Evolutionary conservation across 2,888 invertebrate species (phyloP).

Genomic region (Aradus depressus): DNA sequence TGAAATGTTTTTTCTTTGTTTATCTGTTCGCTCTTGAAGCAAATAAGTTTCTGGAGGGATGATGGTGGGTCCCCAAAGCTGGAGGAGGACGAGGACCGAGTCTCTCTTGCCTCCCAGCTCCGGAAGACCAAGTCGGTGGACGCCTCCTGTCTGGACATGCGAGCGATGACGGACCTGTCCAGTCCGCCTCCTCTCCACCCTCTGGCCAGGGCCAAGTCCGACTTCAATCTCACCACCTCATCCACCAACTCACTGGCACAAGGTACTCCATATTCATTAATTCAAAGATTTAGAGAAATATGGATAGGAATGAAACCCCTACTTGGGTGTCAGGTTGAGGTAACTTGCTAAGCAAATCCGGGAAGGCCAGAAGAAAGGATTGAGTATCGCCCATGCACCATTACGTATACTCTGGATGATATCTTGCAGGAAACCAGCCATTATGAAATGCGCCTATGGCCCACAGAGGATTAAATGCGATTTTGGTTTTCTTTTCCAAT

Average conservation of each 20-base stretch:
- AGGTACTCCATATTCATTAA: no score
- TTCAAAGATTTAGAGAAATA: no score
- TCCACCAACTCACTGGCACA: slow-evolving; percentile 52
- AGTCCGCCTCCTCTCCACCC: slow-evolving; percentile 39
- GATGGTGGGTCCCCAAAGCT: slow-evolving; percentile 48
- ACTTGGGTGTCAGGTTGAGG: no score
- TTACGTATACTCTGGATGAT: no score
- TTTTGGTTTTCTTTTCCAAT: no score
- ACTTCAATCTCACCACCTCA: slow-evolving; percentile 71
- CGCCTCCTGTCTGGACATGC: slow-evolving; percentile 73
- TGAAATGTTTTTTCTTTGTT: neutral
- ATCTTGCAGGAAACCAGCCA: no score
- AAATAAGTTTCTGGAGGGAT: slow-evolving; percentile 70
- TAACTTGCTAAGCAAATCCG: no score
- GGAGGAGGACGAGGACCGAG: slow-evolving; percentile 54
- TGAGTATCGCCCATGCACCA: no score
- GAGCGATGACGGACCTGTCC: slow-evolving; percentile 30
- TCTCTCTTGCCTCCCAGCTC: slow-evolving; percentile 64
- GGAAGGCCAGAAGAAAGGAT: no score
- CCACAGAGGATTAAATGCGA: no score
- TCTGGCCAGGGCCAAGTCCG: slow-evolving; percentile 72
- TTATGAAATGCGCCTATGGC: no score
- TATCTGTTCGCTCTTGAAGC: slow-evolving; percentile 40
- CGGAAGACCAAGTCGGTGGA: slow-evolving; percentile 82
- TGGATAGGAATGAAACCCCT: no score